A percentile compares a stretch with the other conserved stretches of the same genome.
phyloP scores from a whole-genome alignment of 2,797 vertebrate genomes.

The Chromis chromis region DNA sequence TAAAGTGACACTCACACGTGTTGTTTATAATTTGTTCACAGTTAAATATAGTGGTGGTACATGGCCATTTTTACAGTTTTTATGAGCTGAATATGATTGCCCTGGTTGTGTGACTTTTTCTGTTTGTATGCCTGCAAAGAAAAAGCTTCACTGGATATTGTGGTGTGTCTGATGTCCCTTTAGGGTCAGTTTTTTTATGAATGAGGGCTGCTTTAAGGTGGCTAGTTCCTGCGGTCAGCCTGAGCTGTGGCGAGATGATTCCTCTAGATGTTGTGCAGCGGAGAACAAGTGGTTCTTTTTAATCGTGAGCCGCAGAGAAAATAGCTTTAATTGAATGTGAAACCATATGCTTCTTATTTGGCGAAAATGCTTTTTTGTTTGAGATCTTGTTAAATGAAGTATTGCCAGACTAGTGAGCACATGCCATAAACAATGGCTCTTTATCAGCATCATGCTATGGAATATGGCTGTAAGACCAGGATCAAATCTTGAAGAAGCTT shows the following conservation, averaged over 20 bases:
- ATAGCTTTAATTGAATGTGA: conserved; percentile 75
- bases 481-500: conserved; percentile 36
- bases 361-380: conserved; percentile 53
- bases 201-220: conserved; percentile 61
- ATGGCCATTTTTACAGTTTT: conserved; percentile 31
- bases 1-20: not conserved
- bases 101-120: not conserved
- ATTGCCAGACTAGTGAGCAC: conserved; percentile 59
- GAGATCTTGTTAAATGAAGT: conserved; percentile 64
- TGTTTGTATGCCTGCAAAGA: conserved; percentile 10
- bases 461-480: conserved; percentile 32
- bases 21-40: conserved; percentile 5
- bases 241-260: conserved; percentile 56
- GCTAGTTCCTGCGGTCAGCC: conserved; percentile 61
- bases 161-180: conserved; percentile 57
- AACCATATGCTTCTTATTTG: conserved; percentile 82
- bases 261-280: conserved; percentile 40
- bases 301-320: conserved; percentile 64
- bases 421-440: conserved; percentile 67
- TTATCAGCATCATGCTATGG: conserved; percentile 51
- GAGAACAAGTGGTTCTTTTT: conserved; percentile 81
- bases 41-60: conserved; percentile 26
- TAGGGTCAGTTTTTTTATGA: conserved; percentile 57
- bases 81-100: conserved; percentile 33
- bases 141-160: conserved; percentile 39